Base-by-base conservation (phyloP, 2,888 invertebrate genomes). In the Andrena praecox region DNA sequence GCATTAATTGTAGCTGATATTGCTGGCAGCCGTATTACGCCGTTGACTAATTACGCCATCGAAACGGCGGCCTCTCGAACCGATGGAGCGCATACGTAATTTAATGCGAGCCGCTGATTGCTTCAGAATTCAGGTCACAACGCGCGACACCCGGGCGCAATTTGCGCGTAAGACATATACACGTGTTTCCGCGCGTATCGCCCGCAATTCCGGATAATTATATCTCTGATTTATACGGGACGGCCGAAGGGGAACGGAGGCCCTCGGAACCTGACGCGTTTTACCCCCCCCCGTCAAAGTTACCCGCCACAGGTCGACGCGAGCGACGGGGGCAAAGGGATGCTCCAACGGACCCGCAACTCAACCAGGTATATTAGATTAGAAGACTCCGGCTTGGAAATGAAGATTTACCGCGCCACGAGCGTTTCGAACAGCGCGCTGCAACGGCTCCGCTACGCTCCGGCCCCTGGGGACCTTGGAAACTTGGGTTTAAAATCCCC, bases 61-160 rank as follows among this genome's bases (percentile, higher is more conserved):
- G 69, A 80, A 84, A 79, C 77, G 69, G 64, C 67, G 75, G 59
- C 48, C 66, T 33, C 77, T 66, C 85, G 73, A 80, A 72, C 74
- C 82, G 84, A 89, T 79, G 81, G 77, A 74, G 86, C 84, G 84
- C 82, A 82, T 82, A 69, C 81, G 88, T 84, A 87, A 88, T 88
- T 89, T 87, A 84, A 88, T 81, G 84, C 77, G 79, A 82, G 73
- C 77, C 81, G 50, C 74, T 87, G 88, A 88, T 88, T 88, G 88
- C 88, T 84, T 80, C 82, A 86, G 88, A 87, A 88, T 88, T 89
- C 86, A 74, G 88, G 89, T 89, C 88, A 89, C 89, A 85, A 70
- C 79, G 77, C 68, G 86, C 74, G 87, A 85, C 76, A 87, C 54
- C 72, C 52, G 56, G 56, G 62, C 69, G 77, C 85, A 89, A 89